A percentile compares a stretch with the other conserved stretches of the same genome.
These are phyloP conservation scores for Leptinotarsa juncta DNA, from an alignment of 2,888 invertebrate genomes.

Conservation along the genomic window DNA sequence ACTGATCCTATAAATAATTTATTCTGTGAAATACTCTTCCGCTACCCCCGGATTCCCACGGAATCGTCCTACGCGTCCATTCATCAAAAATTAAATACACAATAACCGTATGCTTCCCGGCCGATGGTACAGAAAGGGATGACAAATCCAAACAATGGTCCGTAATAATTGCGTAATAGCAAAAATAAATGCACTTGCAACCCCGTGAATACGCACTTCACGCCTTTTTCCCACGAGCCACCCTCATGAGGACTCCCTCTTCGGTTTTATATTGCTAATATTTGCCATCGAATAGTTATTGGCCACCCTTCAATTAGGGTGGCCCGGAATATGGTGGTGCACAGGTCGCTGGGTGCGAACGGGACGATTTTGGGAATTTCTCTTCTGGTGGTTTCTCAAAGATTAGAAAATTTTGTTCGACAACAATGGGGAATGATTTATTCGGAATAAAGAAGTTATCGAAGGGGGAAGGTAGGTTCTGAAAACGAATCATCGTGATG, in stretches of 20 bases:
- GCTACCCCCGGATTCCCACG: slow-evolving; percentile 9
- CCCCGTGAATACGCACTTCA: slow-evolving; percentile 37
- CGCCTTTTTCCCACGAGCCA: slow-evolving; percentile 48
- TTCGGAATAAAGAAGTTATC: neutral
- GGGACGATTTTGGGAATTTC: slow-evolving; percentile 17
- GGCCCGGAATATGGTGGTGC: slow-evolving; percentile 19
- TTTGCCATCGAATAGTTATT: slow-evolving; percentile 36
- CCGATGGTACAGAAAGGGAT: slow-evolving; percentile 38
- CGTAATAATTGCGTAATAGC: slow-evolving; percentile 45
- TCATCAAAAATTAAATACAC: slow-evolving; percentile 44
- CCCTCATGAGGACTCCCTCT: slow-evolving; percentile 42
- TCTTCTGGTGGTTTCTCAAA: slow-evolving; percentile 13
- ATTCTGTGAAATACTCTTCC: slow-evolving; percentile 1
- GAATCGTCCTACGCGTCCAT: slow-evolving; percentile 18
- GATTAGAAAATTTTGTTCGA: neutral
- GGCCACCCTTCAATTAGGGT: slow-evolving; percentile 25
- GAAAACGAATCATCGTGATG: no score
- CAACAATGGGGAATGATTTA: slow-evolving; percentile 8
- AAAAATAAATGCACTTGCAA: slow-evolving; percentile 50
- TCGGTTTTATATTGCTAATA: slow-evolving; percentile 39
- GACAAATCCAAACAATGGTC: slow-evolving; percentile 38
- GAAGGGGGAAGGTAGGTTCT: neutral
- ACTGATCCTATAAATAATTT: slow-evolving; percentile 17
- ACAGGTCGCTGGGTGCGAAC: neutral
- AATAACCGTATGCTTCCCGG: slow-evolving; percentile 50